Percentiles rank a stretch among this genome's conserved stretches.
Conservation (phyloP, 2,797 vertebrate genomes). For the Galagoides demidoff region DNA sequence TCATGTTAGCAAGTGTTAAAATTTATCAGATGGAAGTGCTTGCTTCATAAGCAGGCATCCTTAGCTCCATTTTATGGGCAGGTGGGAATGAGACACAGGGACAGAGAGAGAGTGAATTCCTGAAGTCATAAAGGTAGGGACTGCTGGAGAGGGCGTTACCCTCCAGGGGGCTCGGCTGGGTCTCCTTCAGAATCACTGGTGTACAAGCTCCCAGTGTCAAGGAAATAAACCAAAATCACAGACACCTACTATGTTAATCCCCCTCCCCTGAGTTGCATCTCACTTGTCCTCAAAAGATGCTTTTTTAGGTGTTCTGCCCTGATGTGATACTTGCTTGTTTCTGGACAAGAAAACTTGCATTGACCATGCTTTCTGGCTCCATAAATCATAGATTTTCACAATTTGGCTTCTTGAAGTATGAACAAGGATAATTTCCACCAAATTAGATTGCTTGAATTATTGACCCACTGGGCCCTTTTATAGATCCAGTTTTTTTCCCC, state of each 20-base stretch:
- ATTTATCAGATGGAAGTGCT: background rate
- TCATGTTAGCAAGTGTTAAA: background rate
- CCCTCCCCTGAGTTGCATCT: fast-evolving
- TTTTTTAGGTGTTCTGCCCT: background rate
- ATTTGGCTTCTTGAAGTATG: background rate
- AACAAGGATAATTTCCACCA: background rate
- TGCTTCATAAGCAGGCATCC: background rate
- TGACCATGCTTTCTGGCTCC: background rate
- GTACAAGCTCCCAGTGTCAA: background rate
- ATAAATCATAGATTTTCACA: background rate
- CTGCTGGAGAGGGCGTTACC: fast-evolving
- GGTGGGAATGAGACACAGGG: background rate
- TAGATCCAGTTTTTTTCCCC: background rate
- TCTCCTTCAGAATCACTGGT: background rate
- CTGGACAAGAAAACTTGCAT: background rate
- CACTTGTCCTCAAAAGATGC: too few species aligned
- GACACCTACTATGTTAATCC: background rate
- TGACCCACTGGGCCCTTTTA: background rate
- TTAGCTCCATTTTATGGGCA: background rate
- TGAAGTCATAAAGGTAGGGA: background rate
- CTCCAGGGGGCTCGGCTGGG: too few species aligned
- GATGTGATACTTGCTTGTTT: fast-evolving
- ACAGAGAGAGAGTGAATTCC: background rate
- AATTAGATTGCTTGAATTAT: background rate
- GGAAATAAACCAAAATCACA: background rate